Base-by-base conservation (phyloP, 2,113 vertebrate genomes). In the Cettia cetti region DNA sequence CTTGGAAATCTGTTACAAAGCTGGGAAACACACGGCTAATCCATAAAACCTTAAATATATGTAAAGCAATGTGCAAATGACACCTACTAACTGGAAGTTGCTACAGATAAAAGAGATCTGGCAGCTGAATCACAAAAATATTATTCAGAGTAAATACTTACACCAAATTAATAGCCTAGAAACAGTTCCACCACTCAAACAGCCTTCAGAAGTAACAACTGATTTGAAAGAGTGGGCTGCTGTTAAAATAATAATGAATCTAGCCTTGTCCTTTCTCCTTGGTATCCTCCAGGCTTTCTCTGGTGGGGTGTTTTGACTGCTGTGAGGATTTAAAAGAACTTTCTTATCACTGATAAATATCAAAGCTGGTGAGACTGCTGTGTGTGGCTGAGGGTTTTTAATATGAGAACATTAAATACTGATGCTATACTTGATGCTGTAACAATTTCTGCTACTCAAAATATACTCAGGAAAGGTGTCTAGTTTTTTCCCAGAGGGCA, bases 61-160 rank as follows among this genome's bases (percentile, higher is more conserved):
- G 56, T 92, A 83, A 94, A 89, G 70, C 77, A 60, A 86, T 27
- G 85, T 96, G 65, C 74, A 94, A 78, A 94, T 74, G 56, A 96
- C 79, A 90, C 35, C 39, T 82, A 88, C 72, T 94, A 89, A 95
- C 77, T 88, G 56, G 59, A 84, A 93, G 56, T 42, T 54, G 60
- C 74, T 85, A 39, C 24, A 82, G 64, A 68, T 94, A 91, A 77
- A 90, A 96, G 81, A 39, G 79, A 57, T 79, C 59, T 83, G 53
- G 78, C 90, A 95, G 95, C 56, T 94, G 92, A 89, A 92, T 86
- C 66, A 65, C 61, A 68, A 85, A 93, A 94, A 91, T 75, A 56
- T 66, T 90, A 92, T 78, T 95, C 72, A 68, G 50, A 63, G 44
- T 71, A 91, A 95, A 94, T 90, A 69, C 23, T 76, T 77, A 82